Evolutionary conservation across 23 tunicate genomes (phyloP).

Genomic region (Trididemnum miniatum): DNA sequence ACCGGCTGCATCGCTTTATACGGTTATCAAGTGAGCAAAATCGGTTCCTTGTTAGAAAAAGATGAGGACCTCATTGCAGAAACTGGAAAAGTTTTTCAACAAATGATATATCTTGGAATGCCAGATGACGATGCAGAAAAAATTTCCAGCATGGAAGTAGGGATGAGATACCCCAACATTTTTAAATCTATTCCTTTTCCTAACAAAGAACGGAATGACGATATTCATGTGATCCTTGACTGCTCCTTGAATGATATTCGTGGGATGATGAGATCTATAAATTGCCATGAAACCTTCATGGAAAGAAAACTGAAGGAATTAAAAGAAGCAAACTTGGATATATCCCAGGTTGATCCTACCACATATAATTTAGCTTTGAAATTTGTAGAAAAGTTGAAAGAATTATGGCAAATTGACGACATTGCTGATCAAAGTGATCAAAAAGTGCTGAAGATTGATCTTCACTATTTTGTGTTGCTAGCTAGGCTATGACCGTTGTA

Average conservation of each 20-base stretch:
- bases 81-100: background rate
- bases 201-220: conserved; percentile 20
- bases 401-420: too few relatives aligned
- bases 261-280: background rate
- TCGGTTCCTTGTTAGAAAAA: background rate
- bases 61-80: background rate
- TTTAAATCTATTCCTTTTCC: conserved; percentile 21
- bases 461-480: too few relatives aligned
- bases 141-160: background rate
- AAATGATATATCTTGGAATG: background rate
- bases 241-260: conserved; percentile 12
- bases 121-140: background rate
- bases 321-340: conserved; percentile 1
- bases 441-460: too few relatives aligned
- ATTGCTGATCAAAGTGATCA: too few relatives aligned
- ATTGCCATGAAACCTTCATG: conserved; percentile 17
- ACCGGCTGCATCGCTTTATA: conserved; percentile 55
- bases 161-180: background rate
- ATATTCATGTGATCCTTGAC: background rate
- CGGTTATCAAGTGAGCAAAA: conserved; percentile 35
- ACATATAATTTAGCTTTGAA: too few relatives aligned
- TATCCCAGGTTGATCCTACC: too few relatives aligned
- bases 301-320: background rate
- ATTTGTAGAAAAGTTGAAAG: too few relatives aligned
- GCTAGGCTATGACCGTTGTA: too few relatives aligned